Base-by-base conservation (phyloP, 2,888 invertebrate species). In the Drosophila kuntzei region DNA sequence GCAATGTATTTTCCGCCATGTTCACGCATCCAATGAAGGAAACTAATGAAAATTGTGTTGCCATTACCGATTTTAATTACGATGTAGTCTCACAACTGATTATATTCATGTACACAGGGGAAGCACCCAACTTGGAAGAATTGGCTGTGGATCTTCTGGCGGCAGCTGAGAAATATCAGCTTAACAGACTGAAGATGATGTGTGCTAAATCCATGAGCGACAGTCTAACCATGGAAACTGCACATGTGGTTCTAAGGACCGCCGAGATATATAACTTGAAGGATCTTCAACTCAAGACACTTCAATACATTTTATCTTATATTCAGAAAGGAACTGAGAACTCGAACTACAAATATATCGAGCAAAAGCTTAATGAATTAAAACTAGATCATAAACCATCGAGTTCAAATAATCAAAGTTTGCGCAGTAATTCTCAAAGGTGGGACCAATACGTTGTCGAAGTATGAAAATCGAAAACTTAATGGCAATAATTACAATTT, bases 21-120 rank as follows among this genome's bases (percentile, higher is more conserved):
- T 99, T 99, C 93, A 98, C 98, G 92, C 99, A 99, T 93, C 98
- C 98, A 93, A 98, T 99, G 98, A 97, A 98, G 91, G 99, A 99
- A 91, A 94, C 97, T 82, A 98, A 98, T 93, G 95, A 97, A 92
- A 98, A 98, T 93, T 95, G 98, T 88, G 98, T 99, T 37, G 98
- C 97, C 92, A 97, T 97, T 90, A 96, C 97, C 44, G 99, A 99
- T 92, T 98, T 99, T 34, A 99, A 99, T 93, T 97, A 98, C 91
- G 99, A 99, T 92, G 99, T 99, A 68, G 94, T 99, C 90, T 93
- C 97, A 74, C 99, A 99, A 93, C 98, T 99, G 98, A 93, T 99
- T 76, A 95, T 98, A 84, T 99, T 98, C 93, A 98, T 99, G 80
- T 99, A 99, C 93, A 99, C 99, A 53, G 99, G 98, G 63, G 96